Evolutionary conservation across 2,113 vertebrate genomes (phyloP), one percentile per base, ranked within the genome.

Genomic region (Gopherus flavomarginatus): DNA sequence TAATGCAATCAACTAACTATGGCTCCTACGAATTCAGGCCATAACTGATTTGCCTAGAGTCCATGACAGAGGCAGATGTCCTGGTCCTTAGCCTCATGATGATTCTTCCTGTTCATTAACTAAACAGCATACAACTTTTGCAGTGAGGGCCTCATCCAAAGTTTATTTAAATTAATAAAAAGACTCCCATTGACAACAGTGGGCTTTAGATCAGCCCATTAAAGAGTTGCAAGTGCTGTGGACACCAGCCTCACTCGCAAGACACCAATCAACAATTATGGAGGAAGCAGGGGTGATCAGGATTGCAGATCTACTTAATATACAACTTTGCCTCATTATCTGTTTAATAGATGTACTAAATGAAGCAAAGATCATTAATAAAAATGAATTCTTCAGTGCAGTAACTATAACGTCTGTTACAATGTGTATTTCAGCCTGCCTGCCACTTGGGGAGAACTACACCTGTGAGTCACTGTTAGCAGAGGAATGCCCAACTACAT

Each of bases 321-420:
- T 3, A 9, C 24, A 83, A 5, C 16, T 90, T 54, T 93, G 31
- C 27, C 7, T 80, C 6, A 0, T 38, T 38, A 11, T 52, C 47
- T 21, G 8, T 56, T 56, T 16, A n/a, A 16, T 1, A 59, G 21
- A 88, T 85, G 57, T 11, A 24, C 0, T 50, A 47, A 93, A 6
- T 17, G 50, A 81, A 19, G 4, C 38, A 8, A 24, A 47, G 31
- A 11, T 4, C 14, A 79, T 4, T 5, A 0, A 0, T 53, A 90
- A 96, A 77, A 3, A 12, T 82, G 5, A 0, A 12, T 69, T 89
- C 27, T 31, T 62, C 57, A 62, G 11, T 88, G 2, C 59, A 38
- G 2, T 80, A 65, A 22, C 1, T 29, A 14, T 62, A 13, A 62
- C 27, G 9, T 38, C 22, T 49, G 2, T 35, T 44, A 31, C 3